Conservation (phyloP, 2,113 vertebrate species). For the Perca schrenkii region DNA sequence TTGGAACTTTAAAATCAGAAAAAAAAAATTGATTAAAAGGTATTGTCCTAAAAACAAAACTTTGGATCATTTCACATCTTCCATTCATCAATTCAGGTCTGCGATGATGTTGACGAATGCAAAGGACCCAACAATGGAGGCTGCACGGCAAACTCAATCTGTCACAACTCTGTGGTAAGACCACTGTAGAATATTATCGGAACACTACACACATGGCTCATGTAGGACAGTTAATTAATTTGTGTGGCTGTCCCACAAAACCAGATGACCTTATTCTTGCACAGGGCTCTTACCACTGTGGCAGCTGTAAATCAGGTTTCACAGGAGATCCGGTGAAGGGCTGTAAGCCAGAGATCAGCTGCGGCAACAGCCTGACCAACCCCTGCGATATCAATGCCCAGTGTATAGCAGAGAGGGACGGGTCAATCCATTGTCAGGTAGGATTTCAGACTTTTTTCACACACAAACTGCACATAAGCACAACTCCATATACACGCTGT, state of each 20-base stretch:
- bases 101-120: conserved; percentile 94
- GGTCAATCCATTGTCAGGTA: conserved; percentile 91
- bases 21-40: background rate
- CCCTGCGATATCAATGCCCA: conserved; percentile 92
- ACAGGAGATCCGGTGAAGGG: conserved; percentile 91
- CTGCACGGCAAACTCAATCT: conserved; percentile 92
- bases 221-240: background rate
- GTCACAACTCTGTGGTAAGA: conserved; percentile 94
- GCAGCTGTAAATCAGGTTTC: conserved; percentile 92
- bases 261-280: conserved; percentile 17
- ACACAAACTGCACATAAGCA: background rate
- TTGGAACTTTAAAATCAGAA: background rate
- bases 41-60: background rate
- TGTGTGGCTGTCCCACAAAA: background rate
- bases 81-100: conserved; percentile 74
- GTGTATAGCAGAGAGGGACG: conserved; percentile 89
- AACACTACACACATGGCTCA: background rate
- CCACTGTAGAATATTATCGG: background rate
- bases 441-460: conserved; percentile 41
- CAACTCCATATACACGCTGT: background rate
- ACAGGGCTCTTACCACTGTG: conserved; percentile 95
- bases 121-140: conserved; percentile 88
- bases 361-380: conserved; percentile 90
- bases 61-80: background rate
- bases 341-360: conserved; percentile 90